Percentiles rank a stretch among this genome's conserved stretches.
Conservation (phyloP, 2,888 invertebrate genomes). For the Catocala fraxini region DNA sequence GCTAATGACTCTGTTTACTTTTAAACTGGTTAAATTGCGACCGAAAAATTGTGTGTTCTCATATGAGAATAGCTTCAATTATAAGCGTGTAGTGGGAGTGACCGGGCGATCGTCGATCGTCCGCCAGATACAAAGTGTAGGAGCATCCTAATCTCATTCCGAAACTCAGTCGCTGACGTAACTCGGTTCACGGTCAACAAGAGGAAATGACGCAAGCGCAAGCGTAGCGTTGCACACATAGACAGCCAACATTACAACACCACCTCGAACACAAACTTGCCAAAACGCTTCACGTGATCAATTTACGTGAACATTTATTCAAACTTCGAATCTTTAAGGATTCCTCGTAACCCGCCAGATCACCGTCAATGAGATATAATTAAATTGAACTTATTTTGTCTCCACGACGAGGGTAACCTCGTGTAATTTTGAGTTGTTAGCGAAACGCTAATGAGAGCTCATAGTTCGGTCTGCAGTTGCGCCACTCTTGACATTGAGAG, state of each 20-base stretch:
- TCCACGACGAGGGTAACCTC: slow-evolving; percentile 24
- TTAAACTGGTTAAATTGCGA: slow-evolving; percentile 9
- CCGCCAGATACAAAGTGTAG: slow-evolving; percentile 65
- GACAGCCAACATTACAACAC: slow-evolving; percentile 68
- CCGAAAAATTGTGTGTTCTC: slow-evolving; percentile 23
- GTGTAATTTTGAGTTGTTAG: slow-evolving; percentile 43
- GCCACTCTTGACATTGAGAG: slow-evolving; percentile 60
- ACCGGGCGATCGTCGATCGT: slow-evolving; percentile 58
- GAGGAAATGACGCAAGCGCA: slow-evolving; percentile 85
- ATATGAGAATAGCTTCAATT: slow-evolving; percentile 32
- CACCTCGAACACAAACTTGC: slow-evolving; percentile 62
- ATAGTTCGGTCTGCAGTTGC: slow-evolving; percentile 50
- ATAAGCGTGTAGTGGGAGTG: slow-evolving; percentile 39
- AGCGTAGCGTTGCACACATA: slow-evolving; percentile 64
- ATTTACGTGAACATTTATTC: slow-evolving; percentile 41
- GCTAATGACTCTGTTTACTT: slow-evolving; percentile 27
- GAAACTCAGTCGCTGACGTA: slow-evolving; percentile 77
- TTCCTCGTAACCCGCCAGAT: slow-evolving; percentile 43
- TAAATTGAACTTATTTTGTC: slow-evolving; percentile 42
- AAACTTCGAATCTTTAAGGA: slow-evolving; percentile 45
- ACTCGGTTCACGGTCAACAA: slow-evolving; percentile 83
- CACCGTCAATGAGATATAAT: slow-evolving; percentile 46
- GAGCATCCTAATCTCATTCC: slow-evolving; percentile 76
- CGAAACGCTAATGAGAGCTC: slow-evolving; percentile 55
- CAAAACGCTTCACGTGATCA: slow-evolving; percentile 69